A percentile compares a stretch with the other conserved stretches of the same genome.
Conservation (phyloP, 2,888 invertebrate genomes). For the Antitype chi region DNA sequence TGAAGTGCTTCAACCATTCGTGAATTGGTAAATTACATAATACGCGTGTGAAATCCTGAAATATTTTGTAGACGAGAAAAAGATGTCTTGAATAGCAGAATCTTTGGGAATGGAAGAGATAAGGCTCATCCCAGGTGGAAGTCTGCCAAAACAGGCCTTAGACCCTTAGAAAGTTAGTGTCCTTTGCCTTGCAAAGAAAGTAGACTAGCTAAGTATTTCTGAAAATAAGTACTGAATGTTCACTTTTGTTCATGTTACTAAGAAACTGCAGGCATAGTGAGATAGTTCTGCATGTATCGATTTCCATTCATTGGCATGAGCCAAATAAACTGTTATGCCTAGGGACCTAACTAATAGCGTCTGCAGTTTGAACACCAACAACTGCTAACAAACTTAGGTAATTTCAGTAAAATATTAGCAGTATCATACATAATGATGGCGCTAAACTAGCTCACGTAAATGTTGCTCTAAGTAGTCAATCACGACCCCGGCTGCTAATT, state of each 20-base stretch:
- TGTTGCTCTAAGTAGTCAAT: slow-evolving; percentile 46
- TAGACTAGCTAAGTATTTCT: too few relatives aligned
- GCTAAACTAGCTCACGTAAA: slow-evolving; percentile 51
- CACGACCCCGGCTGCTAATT: slow-evolving; percentile 59
- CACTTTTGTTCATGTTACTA: too few relatives aligned
- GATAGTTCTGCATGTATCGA: too few relatives aligned
- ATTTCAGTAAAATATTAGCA: slow-evolving; percentile 43
- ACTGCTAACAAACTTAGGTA: slow-evolving; percentile 24
- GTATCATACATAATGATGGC: slow-evolving; percentile 17
- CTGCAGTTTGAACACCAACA: not conserved
- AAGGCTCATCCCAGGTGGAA: not conserved
- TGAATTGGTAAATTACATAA: slow-evolving; percentile 55
- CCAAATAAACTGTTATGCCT: not conserved
- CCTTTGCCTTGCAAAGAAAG: too few relatives aligned
- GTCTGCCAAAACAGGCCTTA: not conserved
- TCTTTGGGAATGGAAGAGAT: not conserved
- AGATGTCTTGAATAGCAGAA: not conserved
- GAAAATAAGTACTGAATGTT: too few relatives aligned
- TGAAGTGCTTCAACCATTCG: slow-evolving; percentile 30
- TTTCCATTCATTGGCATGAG: not conserved
- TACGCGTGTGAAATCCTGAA: slow-evolving; percentile 47
- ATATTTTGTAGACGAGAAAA: not conserved
- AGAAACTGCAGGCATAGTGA: too few relatives aligned
- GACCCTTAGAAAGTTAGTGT: not conserved
- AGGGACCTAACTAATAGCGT: not conserved